phyloP scores from a whole-genome alignment of 2,113 vertebrate species.

The Forbesichthys agassizii region DNA sequence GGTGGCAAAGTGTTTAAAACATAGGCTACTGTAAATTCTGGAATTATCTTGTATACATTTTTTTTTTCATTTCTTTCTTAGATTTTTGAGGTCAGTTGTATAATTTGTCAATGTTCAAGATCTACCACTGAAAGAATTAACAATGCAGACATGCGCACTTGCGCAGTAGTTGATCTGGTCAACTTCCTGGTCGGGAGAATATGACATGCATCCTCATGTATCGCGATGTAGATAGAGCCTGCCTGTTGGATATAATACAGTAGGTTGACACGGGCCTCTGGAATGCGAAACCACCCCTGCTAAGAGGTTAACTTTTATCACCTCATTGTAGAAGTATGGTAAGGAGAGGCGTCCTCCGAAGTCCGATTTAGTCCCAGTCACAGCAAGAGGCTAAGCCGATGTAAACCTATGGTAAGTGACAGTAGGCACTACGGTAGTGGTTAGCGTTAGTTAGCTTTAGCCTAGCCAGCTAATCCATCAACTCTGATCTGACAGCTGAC shows the following conservation, averaged over 20 bases:
- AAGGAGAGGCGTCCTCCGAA: not conserved
- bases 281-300: constrained; percentile 66
- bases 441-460: constrained; percentile 42
- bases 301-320: constrained; percentile 22
- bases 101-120: too few relatives aligned
- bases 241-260: constrained; percentile 14
- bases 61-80: too few relatives aligned
- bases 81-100: too few relatives aligned
- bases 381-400: constrained; percentile 21
- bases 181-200: constrained; percentile 63
- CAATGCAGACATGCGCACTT: constrained; percentile 39
- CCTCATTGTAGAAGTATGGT: not conserved
- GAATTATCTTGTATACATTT: too few relatives aligned
- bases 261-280: constrained; percentile 56
- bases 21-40: too few relatives aligned
- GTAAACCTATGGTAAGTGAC: constrained; percentile 52
- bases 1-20: too few relatives aligned
- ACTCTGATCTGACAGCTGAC: constrained; percentile 67
- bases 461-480: constrained; percentile 65
- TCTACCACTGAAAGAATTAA: too few relatives aligned
- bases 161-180: constrained; percentile 11
- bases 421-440: constrained; percentile 6
- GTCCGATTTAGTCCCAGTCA: constrained; percentile 15
- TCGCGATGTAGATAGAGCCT: not conserved
- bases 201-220: constrained; percentile 63